Evolutionary conservation across 2,113 vertebrate genomes (phyloP), one percentile per base, ranked within the genome.

Genomic region (Salminus brasiliensis): DNA sequence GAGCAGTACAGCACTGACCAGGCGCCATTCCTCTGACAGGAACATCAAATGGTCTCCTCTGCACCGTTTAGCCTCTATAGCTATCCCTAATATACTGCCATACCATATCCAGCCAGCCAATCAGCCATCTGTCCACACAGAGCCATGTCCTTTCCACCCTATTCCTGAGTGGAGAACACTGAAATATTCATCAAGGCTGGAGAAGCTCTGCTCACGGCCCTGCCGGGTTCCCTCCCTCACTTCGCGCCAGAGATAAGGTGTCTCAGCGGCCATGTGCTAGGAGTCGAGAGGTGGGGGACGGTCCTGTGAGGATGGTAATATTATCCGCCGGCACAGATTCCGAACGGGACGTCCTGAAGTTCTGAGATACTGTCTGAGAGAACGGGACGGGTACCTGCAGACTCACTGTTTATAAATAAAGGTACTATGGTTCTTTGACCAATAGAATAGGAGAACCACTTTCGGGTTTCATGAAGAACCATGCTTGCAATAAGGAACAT

Each of bases 1-100:
- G n/a, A 66, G 30, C 30, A 52, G 43, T 11, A 25, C 60, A 66
- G 60, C n/a, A 21, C 59, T 53, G 73, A 66, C 73, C 73, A 65
- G 73, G 21, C 34, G 34, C 25, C 34, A 52, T 52, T 9, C 43
- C 45, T 66, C 59, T 36, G 12, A 3, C 29, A 52, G 43, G 23
- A 66, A 65, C 41, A 34, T 53, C 60, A 52, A n/a, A 52, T 49
- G n/a, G 12, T 49, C 30, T 52, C 60, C 25, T 32, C n/a, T 7
- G 73, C 4, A 39, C 4, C 36, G 4, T n/a, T n/a, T n/a, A n/a
- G n/a, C n/a, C n/a, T n/a, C 36, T 39, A 39, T 39, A 39, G 36
- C 36, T 39, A 9, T 39, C n/a, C n/a, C n/a, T n/a, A 39, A 39
- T 39, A 39, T 4, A 9, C 36, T 39, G 36, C 36, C 4, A 9